Percentiles rank a stretch among this genome's conserved stretches.
Evolutionary conservation across 2,113 vertebrate species (phyloP).

Genomic region (Phalacrocorax pelagicus): DNA sequence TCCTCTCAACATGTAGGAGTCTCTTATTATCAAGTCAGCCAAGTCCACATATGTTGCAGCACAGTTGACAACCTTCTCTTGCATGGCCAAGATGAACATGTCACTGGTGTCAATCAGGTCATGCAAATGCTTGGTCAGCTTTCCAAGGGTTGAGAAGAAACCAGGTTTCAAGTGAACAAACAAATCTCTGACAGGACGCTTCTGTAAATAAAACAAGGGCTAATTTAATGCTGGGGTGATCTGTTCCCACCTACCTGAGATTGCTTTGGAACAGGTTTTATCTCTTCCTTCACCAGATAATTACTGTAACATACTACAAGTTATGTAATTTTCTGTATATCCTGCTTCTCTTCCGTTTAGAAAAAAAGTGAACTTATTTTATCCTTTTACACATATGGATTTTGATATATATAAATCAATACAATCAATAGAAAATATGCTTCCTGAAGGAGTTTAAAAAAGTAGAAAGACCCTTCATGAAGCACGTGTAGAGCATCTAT

Average conservation of each 20-base stretch:
- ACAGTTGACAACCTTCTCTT: neutral
- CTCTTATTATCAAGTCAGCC: neutral
- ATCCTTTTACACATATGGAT: neutral
- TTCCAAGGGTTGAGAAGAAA: neutral
- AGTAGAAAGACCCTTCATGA: neutral
- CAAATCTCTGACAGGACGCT: neutral
- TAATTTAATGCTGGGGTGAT: neutral
- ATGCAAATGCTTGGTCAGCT: neutral
- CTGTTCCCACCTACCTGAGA: neutral
- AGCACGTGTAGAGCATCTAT: neutral
- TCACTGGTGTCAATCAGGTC: neutral
- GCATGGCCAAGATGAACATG: neutral
- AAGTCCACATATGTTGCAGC: accelerated
- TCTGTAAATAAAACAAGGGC: neutral
- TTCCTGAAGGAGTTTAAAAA: neutral
- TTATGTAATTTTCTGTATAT: neutral
- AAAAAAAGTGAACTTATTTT: neutral
- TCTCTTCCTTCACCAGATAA: neutral
- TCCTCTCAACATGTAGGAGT: neutral
- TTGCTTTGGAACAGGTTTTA: neutral
- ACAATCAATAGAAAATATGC: neutral
- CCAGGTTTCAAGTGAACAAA: neutral
- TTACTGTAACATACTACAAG: neutral
- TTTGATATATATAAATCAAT: neutral
- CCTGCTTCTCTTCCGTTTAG: neutral